Evolutionary conservation across 1,140 invertebrate species (phyloP).

Genomic region (Lordiphosa mommai): DNA sequence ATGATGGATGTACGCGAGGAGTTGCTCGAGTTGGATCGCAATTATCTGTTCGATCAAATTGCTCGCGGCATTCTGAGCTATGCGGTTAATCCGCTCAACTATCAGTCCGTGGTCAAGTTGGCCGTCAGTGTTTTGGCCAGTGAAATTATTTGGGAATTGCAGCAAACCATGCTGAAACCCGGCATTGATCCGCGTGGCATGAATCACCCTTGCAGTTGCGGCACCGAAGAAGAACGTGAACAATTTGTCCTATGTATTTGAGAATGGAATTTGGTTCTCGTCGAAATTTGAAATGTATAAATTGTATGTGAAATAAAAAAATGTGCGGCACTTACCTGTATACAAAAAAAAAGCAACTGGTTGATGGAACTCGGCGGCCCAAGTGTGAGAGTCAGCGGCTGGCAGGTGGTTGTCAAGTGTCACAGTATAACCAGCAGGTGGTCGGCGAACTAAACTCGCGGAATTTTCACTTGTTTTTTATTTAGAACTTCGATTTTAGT

Average conservation of each 20-base stretch:
- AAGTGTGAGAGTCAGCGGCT: too few species aligned
- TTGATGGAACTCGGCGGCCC: too few species aligned
- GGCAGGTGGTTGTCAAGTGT: too few species aligned
- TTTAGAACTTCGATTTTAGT: too few species aligned
- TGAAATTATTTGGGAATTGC: slow-evolving; percentile 60
- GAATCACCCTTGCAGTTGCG: slow-evolving; percentile 52
- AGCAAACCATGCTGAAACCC: slow-evolving; percentile 56
- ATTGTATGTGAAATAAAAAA: not conserved
- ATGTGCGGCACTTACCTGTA: too few species aligned
- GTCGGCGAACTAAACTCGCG: too few species aligned
- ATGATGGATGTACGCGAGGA: slow-evolving; percentile 72
- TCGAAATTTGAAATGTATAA: not conserved
- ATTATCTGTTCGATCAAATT: slow-evolving; percentile 55
- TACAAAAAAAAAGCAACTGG: too few species aligned
- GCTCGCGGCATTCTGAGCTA: slow-evolving; percentile 62
- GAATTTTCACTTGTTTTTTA: too few species aligned
- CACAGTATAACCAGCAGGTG: too few species aligned
- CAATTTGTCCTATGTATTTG: slow-evolving; percentile 27
- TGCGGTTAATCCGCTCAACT: slow-evolving; percentile 56
- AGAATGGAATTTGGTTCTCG: not conserved
- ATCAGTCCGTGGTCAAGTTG: slow-evolving; percentile 49
- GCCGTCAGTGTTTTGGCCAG: slow-evolving; percentile 57
- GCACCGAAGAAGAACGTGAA: slow-evolving; percentile 46
- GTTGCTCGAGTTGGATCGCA: slow-evolving; percentile 48
- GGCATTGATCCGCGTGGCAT: slow-evolving; percentile 43